These are phyloP conservation scores for Euthynnus affinis DNA, from an alignment of 2,797 vertebrate species.

Conservation along the genomic window DNA sequence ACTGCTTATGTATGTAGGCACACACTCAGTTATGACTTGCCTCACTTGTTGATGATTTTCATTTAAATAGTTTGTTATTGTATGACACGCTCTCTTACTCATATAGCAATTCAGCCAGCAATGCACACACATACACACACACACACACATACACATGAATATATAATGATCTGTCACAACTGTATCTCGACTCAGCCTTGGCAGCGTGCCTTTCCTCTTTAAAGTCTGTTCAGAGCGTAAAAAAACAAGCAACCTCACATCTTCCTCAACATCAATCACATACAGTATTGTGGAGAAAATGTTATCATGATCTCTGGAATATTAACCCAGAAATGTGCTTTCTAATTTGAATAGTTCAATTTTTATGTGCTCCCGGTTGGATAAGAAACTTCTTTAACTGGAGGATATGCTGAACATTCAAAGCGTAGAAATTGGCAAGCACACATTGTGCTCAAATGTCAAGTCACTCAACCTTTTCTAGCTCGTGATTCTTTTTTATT, in stretches of 20 bases:
- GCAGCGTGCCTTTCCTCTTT: conserved; percentile 11
- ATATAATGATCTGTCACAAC: conserved; percentile 36
- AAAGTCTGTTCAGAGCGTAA: conserved; percentile 20
- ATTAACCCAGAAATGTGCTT: conserved; percentile 1
- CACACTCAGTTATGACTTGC: conserved; percentile 58
- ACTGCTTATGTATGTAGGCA: conserved; percentile 26
- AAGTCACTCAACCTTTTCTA: background rate
- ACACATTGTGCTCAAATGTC: conserved; percentile 3
- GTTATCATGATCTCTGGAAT: background rate
- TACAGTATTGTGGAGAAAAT: background rate
- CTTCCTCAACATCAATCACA: conserved; percentile 1
- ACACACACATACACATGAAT: conserved; percentile 27
- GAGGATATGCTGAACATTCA: conserved; percentile 18
- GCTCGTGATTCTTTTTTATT: background rate
- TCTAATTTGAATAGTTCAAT: background rate
- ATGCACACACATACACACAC: conserved; percentile 22
- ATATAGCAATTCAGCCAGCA: conserved; percentile 26
- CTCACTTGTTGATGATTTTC: conserved; percentile 70
- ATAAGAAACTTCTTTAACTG: conserved; percentile 22
- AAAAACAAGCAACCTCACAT: conserved; percentile 10
- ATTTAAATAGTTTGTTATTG: conserved; percentile 72
- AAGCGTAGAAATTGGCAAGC: background rate
- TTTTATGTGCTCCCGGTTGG: background rate
- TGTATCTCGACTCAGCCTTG: conserved; percentile 1
- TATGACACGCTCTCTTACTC: conserved; percentile 64